Evolutionary conservation across 2,113 vertebrate species (phyloP), one percentile per base, ranked within the genome.

Genomic region (Oreotrochilus melanogaster): DNA sequence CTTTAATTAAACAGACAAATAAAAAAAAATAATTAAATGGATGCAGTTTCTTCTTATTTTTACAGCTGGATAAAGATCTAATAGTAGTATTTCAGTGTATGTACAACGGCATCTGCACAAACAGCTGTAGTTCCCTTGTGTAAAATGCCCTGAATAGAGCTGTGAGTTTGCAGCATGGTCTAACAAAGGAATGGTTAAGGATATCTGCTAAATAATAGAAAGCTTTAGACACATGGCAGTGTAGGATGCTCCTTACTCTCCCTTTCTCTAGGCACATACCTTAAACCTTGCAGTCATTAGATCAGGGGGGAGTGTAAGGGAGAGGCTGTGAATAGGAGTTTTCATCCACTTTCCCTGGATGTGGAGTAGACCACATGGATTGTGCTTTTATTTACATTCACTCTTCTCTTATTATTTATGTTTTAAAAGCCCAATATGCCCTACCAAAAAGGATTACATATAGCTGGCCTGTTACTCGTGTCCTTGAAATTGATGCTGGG

Each of bases 181-280:
- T 88, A 79, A 96, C 78, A 96, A 96, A 93, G 70, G 71, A 93
- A 93, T 84, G 31, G 82, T 58, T 93, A 94, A 96, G 89, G 83
- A 88, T 86, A 94, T 65, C 91, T 96, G 67, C 66, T 92, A 86
- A 96, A 95, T 92, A 83, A 94, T 83, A 65, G 76, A 97, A 89
- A 86, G 74, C 78, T 78, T 89, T 58, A 89, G 79, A 73, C 37
- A 53, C 51, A 50, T 0, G 1, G 65, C 47, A 82, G 17, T 43
- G 54, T 31, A 75, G 33, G 19, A 70, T 82, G 43, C 9, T 78
- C 62, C 54, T 81, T 56, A 28, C 14, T 62, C 65, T 82, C 37
- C 37, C n/a, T 89, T 91, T 91, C 54, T 78, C 62, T 78, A 69
- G n/a, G 7, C 1, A 0, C 25, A 21, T 35, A 28, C 71, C 47